A percentile compares a stretch with the other conserved stretches of the same genome.
These are phyloP conservation scores for Thumatha senex DNA, from an alignment of 2,888 invertebrate genomes.

Conservation along the genomic window DNA sequence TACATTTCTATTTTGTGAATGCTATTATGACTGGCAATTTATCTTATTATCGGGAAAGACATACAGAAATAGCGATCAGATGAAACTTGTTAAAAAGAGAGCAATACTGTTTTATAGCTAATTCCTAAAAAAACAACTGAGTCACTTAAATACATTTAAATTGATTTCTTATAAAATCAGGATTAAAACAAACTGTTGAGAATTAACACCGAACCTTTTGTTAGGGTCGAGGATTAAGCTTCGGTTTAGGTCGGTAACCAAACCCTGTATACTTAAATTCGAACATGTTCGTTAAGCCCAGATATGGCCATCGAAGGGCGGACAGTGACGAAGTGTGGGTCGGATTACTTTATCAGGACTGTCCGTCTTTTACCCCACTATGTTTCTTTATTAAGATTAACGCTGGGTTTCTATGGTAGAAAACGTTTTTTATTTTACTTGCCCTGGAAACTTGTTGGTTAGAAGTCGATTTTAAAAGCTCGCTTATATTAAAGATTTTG, in stretches of 20 bases:
- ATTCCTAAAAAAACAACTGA: too few species aligned
- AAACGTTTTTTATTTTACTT: conserved; percentile 7
- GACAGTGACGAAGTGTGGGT: conserved; percentile 77
- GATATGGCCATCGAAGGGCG: conserved; percentile 58
- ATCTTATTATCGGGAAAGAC: too few species aligned
- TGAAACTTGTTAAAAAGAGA: too few species aligned
- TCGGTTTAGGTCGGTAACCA: conserved; percentile 46
- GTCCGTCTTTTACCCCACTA: conserved; percentile 50
- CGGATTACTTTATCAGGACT: conserved; percentile 59
- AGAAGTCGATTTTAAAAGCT: too few species aligned
- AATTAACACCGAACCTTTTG: conserved; percentile 42
- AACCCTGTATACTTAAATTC: conserved; percentile 62
- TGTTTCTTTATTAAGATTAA: conserved; percentile 64
- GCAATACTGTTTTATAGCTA: too few species aligned
- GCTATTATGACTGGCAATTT: too few species aligned
- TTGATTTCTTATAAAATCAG: conserved; percentile 36
- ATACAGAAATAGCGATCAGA: too few species aligned
- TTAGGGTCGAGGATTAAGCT: conserved; percentile 48
- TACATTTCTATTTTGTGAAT: too few species aligned
- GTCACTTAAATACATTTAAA: conserved; percentile 15
- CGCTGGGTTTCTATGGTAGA: conserved; percentile 44
- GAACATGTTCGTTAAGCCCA: conserved; percentile 74
- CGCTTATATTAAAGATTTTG: too few species aligned
- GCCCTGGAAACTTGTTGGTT: too few species aligned
- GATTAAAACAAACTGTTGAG: conserved; percentile 43